Percentiles rank a stretch among this genome's conserved stretches.
Conservation (phyloP, 2,113 vertebrate genomes). For the Apteryx owenii region DNA sequence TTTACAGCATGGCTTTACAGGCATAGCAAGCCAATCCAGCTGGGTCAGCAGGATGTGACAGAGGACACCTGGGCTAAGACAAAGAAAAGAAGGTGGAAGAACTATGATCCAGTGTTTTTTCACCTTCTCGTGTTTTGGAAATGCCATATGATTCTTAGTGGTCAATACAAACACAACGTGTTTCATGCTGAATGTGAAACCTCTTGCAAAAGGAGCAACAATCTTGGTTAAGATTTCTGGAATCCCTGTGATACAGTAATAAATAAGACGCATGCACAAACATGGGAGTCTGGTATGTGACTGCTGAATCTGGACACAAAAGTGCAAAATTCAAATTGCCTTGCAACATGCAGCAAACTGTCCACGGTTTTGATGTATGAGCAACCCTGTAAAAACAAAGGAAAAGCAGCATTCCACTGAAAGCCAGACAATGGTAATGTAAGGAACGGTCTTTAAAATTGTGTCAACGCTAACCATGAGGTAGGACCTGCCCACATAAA, state of each 20-base stretch:
- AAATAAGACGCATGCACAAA: background rate
- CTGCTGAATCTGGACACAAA: background rate
- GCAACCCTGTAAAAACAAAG: background rate
- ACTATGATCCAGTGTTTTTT: background rate
- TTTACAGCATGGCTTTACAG: accelerated
- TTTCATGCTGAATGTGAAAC: background rate
- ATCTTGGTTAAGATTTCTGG: background rate
- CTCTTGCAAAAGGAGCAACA: background rate
- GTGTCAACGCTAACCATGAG: background rate
- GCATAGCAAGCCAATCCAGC: background rate
- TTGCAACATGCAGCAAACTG: background rate
- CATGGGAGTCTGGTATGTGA: background rate
- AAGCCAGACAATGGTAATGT: background rate
- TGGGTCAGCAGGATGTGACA: background rate
- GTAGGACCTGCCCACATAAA: background rate
- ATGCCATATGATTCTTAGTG: background rate
- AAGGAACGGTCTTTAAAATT: background rate
- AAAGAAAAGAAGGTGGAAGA: background rate
- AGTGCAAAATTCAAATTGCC: background rate
- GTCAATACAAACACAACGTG: background rate
- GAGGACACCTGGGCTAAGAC: background rate
- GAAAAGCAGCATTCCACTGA: background rate
- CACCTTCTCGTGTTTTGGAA: background rate
- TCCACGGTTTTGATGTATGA: background rate
- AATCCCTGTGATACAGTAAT: background rate